Evolutionary conservation across 2,113 vertebrate genomes (phyloP).

Genomic region (Oenanthe oenanthe): DNA sequence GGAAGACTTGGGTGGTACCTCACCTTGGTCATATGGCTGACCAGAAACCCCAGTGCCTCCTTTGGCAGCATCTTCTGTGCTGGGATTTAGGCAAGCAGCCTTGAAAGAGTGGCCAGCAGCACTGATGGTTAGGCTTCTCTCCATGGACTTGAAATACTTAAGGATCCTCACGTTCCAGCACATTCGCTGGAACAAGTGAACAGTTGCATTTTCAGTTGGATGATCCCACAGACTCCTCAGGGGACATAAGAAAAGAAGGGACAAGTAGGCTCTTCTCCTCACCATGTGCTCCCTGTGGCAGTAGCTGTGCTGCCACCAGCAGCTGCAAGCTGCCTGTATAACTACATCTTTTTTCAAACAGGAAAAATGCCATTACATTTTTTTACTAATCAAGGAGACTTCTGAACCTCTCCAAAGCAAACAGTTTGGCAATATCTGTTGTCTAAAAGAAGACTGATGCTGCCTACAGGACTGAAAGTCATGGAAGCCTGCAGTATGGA

Average conservation of each 20-base stretch:
- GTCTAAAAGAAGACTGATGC: background rate
- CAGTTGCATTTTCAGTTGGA: background rate
- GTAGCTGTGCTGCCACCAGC: conserved; percentile 57
- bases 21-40: conserved; percentile 68
- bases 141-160: conserved; percentile 79
- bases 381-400: background rate
- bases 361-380: background rate
- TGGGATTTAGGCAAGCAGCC: conserved; percentile 37
- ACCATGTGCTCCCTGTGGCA: background rate
- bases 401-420: background rate
- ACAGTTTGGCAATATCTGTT: background rate
- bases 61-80: conserved; percentile 66
- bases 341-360: conserved; percentile 38
- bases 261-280: conserved; percentile 72
- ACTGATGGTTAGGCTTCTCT: conserved; percentile 77
- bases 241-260: conserved; percentile 73
- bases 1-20: conserved; percentile 17
- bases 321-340: conserved; percentile 45
- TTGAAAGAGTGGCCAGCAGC: conserved; percentile 55
- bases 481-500: background rate
- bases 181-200: background rate
- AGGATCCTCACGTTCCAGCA: conserved; percentile 71
- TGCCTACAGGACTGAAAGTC: background rate
- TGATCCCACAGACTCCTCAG: conserved; percentile 66
- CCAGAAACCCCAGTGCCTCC: conserved; percentile 55